A percentile compares a stretch with the other conserved stretches of the same genome.
phyloP scores from a whole-genome alignment of 2,113 vertebrate genomes.

The Irena cyanogastra region DNA sequence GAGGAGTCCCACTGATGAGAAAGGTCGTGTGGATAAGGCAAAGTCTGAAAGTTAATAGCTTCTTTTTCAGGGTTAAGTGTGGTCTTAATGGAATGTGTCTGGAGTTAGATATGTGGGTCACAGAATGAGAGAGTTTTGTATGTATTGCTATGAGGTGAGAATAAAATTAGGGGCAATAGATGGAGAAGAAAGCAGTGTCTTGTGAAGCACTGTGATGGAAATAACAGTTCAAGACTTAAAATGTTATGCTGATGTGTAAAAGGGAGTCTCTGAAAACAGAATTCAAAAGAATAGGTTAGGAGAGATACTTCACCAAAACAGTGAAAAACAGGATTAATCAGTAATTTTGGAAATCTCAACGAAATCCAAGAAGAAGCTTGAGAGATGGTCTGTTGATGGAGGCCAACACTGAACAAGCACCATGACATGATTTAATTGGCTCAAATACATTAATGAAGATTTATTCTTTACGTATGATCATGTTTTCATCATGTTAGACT shows the following conservation, averaged over 20 bases:
- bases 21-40: background rate
- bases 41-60: background rate
- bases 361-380: background rate
- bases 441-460: background rate
- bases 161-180: background rate
- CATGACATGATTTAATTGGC: background rate
- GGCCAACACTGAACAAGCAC: accelerated
- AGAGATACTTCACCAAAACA: background rate
- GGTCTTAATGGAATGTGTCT: background rate
- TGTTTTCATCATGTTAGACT: background rate
- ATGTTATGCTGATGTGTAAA: background rate
- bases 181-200: background rate
- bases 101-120: background rate
- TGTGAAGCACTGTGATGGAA: background rate
- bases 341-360: background rate
- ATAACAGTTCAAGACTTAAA: background rate
- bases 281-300: background rate
- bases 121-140: background rate
- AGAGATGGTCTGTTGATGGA: background rate
- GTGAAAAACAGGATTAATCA: background rate
- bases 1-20: background rate
- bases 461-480: background rate
- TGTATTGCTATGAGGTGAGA: background rate
- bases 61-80: background rate
- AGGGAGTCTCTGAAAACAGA: background rate